These are phyloP conservation scores for Tor tambroides DNA, from an alignment of 2,113 vertebrate species.

Conservation along the genomic window DNA sequence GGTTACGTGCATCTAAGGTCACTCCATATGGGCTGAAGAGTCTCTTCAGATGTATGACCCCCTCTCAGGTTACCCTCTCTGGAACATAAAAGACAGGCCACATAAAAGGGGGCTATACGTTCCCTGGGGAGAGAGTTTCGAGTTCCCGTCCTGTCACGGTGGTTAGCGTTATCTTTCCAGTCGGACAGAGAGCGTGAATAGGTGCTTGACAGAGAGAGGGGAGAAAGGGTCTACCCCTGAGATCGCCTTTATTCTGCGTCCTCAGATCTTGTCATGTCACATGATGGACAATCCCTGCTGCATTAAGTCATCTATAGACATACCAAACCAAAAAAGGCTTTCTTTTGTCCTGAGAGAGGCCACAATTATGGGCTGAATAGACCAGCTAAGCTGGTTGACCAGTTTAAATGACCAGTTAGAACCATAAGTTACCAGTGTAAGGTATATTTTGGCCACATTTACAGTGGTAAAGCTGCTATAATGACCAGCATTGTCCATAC, in stretches of 20 bases:
- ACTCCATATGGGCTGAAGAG: conserved; percentile 9
- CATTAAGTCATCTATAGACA: conserved; percentile 34
- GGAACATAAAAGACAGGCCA: conserved; percentile 68
- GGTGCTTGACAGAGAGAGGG: conserved; percentile 24
- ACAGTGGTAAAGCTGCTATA: background rate
- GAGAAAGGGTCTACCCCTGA: conserved; percentile 5
- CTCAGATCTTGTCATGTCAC: conserved; percentile 38
- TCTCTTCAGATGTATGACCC: conserved; percentile 47
- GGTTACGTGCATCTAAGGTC: conserved; percentile 32
- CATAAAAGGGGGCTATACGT: conserved; percentile 63
- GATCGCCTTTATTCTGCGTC: conserved; percentile 8
- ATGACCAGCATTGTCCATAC: too few species aligned
- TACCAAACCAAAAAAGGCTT: conserved; percentile 12
- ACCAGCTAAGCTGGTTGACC: background rate
- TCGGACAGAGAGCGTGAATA: conserved; percentile 63
- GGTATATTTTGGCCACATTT: background rate
- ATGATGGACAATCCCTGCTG: conserved; percentile 33
- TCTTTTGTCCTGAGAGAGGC: conserved; percentile 13
- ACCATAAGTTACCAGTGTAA: background rate
- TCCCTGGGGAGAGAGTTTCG: conserved; percentile 68
- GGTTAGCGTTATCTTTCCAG: conserved; percentile 66
- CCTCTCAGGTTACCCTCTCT: conserved; percentile 62
- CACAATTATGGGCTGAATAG: background rate
- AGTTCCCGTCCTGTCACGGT: conserved; percentile 62
- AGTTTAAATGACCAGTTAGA: background rate